Base-by-base conservation (phyloP, 1,140 invertebrate species). In the Drosophila lowei region DNA sequence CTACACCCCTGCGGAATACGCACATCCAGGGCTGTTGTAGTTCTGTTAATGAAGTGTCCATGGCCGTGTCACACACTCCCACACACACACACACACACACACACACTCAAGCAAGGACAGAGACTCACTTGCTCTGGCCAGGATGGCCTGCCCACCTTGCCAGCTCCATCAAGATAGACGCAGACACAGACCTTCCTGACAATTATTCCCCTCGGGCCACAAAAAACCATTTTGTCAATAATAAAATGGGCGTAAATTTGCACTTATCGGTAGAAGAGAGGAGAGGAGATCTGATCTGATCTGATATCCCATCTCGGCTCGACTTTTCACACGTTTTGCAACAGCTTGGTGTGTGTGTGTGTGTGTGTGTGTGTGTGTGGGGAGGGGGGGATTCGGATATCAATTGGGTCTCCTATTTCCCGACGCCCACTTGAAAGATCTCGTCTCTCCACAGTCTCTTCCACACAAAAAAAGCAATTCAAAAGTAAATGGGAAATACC, bases 321-420 rank as follows among this genome's bases (percentile, higher is more conserved):
- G 67, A 79, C 72, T 76, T 79, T 84, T 85, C 77, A 85, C 80
- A 85, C 80, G 71, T 72, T 65, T 57, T 8, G 21, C 23, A 43
- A 34, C 15, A 23, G 34, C 34, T 67, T 49, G 8, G 6, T 42
- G 55, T 70, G 54, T 55, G 41, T 48, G 6, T 42, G 58, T 70
- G 54, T 55, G 41, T 48, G 8, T 42, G 58, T 70, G 54, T 55
- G 41, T 48, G 8, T 42, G 58, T 70, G 54, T 50, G 42, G 42
- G 25, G 7, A 15, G 16, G 8, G 23, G 13, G 15, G 30, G 8
- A 43, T 50, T 78, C 53, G 34, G 41, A 30, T 72, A 65, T 70
- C 77, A 52, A 72, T 72, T 49, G 54, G 11, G 18, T 65, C 28
- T 74, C 60, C 13, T 30, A 42, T 65, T 65, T 63, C 59, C 34